Percentiles rank a stretch among this genome's conserved stretches.
These are phyloP conservation scores for Cephus pygmeus DNA, from an alignment of 2,888 invertebrate species.

Conservation along the genomic window DNA sequence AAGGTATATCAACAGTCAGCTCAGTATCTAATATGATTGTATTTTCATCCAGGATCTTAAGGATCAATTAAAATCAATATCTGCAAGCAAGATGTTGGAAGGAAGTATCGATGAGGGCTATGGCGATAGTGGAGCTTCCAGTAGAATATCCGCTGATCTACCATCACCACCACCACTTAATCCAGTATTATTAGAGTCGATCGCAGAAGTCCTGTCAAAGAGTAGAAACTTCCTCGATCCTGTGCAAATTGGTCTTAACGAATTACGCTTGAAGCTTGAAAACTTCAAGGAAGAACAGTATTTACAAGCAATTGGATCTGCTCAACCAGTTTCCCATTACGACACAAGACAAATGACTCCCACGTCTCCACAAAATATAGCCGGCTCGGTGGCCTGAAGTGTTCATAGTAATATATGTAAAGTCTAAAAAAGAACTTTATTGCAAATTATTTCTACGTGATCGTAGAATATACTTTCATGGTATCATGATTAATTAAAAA, in stretches of 20 bases:
- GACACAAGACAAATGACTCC: slow-evolving; percentile 19
- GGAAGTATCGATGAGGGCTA: slow-evolving; percentile 58
- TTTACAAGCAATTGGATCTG: slow-evolving; percentile 1
- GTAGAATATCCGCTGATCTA: slow-evolving; percentile 34
- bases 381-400: slow-evolving; percentile 24
- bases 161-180: slow-evolving; percentile 44
- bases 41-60: slow-evolving; percentile 40
- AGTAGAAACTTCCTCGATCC: slow-evolving; percentile 47
- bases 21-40: background rate
- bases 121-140: slow-evolving; percentile 35
- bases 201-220: slow-evolving; percentile 36
- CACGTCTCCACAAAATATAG: slow-evolving; percentile 18
- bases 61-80: slow-evolving; percentile 38
- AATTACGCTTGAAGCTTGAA: slow-evolving; percentile 39
- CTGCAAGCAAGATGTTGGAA: slow-evolving; percentile 37
- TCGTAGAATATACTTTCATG: background rate
- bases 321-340: slow-evolving; percentile 11
- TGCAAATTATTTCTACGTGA: background rate
- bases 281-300: background rate
- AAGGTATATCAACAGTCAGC: background rate
- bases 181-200: slow-evolving; percentile 42
- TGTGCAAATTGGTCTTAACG: slow-evolving; percentile 39
- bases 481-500: background rate
- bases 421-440: background rate
- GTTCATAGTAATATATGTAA: background rate